These are phyloP conservation scores for Ariopsis seemanni DNA, from an alignment of 2,113 vertebrate genomes.

Conservation along the genomic window DNA sequence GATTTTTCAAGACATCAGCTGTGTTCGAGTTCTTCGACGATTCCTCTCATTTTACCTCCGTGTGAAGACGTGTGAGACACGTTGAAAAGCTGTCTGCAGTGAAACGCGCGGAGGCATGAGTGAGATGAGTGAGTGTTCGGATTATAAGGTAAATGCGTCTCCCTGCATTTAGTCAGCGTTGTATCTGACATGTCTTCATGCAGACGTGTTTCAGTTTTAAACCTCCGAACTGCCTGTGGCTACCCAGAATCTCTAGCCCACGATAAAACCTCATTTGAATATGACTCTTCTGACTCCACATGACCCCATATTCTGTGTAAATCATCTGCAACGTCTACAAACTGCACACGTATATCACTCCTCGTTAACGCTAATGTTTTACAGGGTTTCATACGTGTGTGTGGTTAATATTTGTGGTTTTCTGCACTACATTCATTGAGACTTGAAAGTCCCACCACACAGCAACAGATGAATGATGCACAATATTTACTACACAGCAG, in stretches of 20 bases:
- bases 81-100: too few relatives aligned
- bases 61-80: too few relatives aligned
- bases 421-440: constrained; percentile 22
- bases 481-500: neutral
- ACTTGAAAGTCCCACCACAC: constrained; percentile 2
- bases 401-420: constrained; percentile 44
- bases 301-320: neutral
- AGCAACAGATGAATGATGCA: neutral
- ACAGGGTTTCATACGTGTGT: neutral
- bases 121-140: too few relatives aligned
- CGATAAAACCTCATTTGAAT: neutral
- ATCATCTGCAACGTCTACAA: neutral
- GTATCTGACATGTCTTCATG: neutral
- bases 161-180: too few relatives aligned
- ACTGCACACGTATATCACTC: neutral
- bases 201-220: neutral
- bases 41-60: too few relatives aligned
- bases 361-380: neutral
- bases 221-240: neutral
- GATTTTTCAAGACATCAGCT: too few relatives aligned
- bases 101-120: too few relatives aligned
- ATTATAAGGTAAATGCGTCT: too few relatives aligned
- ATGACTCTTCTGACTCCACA: neutral
- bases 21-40: too few relatives aligned
- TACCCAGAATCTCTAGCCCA: neutral